Evolutionary conservation across 2,797 vertebrate genomes (phyloP).

Genomic region (Rhyacichthys aspro): DNA sequence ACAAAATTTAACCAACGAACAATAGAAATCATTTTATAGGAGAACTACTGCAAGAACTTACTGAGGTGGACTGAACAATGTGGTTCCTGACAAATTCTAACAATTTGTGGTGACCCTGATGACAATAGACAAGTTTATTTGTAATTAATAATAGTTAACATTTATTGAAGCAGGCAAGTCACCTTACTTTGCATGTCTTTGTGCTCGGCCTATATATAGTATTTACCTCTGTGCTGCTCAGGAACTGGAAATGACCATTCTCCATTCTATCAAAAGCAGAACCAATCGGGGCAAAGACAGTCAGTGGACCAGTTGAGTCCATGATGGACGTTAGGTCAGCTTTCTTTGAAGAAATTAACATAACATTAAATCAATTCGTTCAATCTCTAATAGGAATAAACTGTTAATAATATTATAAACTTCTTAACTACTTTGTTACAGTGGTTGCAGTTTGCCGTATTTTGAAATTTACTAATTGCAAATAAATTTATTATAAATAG

Average conservation of each 20-base stretch:
- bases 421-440: too few relatives aligned
- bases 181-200: background rate
- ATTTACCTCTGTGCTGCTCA: conserved; percentile 84
- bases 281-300: conserved; percentile 87
- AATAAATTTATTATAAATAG: background rate
- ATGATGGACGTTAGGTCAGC: conserved; percentile 74
- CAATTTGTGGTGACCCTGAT: conserved; percentile 87
- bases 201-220: background rate
- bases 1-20: background rate
- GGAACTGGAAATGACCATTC: conserved; percentile 77
- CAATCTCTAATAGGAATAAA: background rate
- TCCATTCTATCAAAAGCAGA: conserved; percentile 80
- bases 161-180: too few relatives aligned
- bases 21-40: background rate
- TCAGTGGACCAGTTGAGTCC: conserved; percentile 79
- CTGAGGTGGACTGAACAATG: conserved; percentile 79
- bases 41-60: conserved; percentile 47
- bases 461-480: too few relatives aligned
- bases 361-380: background rate
- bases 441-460: too few relatives aligned
- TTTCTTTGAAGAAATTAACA: conserved; percentile 69
- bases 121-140: background rate
- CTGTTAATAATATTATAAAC: too few relatives aligned
- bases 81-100: conserved; percentile 90
- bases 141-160: background rate